These are phyloP conservation scores for Trichogramma evanescens DNA, from an alignment of 2,888 invertebrate genomes.

Conservation along the genomic window DNA sequence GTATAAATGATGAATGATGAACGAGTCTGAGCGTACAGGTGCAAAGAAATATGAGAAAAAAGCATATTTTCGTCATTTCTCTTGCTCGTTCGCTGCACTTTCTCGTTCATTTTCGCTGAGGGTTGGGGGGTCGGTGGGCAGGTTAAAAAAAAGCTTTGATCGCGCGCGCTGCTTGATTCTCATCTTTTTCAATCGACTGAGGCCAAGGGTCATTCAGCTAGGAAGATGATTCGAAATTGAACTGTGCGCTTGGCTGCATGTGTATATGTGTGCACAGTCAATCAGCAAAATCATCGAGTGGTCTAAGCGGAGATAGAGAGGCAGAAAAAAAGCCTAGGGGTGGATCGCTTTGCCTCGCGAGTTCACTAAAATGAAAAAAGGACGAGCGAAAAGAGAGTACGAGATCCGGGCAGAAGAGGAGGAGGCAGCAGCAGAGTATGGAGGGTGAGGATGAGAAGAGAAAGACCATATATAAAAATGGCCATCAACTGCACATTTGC, in stretches of 20 bases:
- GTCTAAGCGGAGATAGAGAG: slow-evolving; percentile 9
- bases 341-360: slow-evolving; percentile 23
- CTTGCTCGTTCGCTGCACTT: slow-evolving; percentile 22
- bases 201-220: slow-evolving; percentile 16
- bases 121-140: no score
- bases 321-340: slow-evolving; percentile 15
- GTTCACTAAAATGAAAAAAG: slow-evolving; percentile 21
- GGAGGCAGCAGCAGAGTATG: slow-evolving; percentile 19
- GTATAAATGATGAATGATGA: no score
- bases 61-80: slow-evolving; percentile 24
- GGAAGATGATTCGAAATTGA: slow-evolving; percentile 25
- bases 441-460: slow-evolving; percentile 22
- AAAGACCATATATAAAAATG: slow-evolving; percentile 8
- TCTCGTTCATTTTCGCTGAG: background rate
- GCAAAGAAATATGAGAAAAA: background rate
- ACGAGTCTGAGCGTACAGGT: no score
- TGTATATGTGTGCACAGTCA: background rate
- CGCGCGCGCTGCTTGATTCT: background rate
- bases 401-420: slow-evolving; percentile 13
- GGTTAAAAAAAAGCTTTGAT: no score
- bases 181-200: slow-evolving; percentile 8
- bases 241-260: background rate
- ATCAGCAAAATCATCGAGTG: slow-evolving; percentile 23
- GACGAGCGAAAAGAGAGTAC: background rate
- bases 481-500: background rate